phyloP scores from a whole-genome alignment of 2,888 invertebrate species.

The Synanthedon vespiformis region DNA sequence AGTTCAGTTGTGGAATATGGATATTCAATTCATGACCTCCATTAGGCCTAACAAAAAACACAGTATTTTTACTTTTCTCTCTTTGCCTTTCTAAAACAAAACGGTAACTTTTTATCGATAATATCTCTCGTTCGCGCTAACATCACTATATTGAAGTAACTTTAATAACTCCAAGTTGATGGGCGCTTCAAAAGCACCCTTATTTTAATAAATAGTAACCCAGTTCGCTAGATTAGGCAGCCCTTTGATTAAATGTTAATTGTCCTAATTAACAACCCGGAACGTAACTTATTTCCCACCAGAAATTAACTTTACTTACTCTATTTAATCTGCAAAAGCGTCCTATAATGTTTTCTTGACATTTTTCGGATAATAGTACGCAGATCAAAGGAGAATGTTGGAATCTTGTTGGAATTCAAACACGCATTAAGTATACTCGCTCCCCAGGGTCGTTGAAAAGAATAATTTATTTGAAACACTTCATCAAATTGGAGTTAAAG shows the following conservation, averaged over 20 bases:
- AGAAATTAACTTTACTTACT: background rate
- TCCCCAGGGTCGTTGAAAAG: too few relatives aligned
- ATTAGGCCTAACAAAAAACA: too few relatives aligned
- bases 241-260: slow-evolving; percentile 28
- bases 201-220: slow-evolving; percentile 5
- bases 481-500: too few relatives aligned
- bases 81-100: too few relatives aligned
- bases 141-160: background rate
- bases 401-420: too few relatives aligned
- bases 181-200: background rate
- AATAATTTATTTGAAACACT: too few relatives aligned
- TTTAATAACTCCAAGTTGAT: background rate
- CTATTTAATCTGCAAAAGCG: background rate
- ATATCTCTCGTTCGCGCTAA: background rate
- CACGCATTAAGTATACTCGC: too few relatives aligned
- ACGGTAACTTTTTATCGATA: too few relatives aligned
- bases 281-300: background rate
- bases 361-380: background rate
- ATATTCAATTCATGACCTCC: too few relatives aligned
- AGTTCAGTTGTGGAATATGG: too few relatives aligned
- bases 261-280: slow-evolving; percentile 3
- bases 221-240: slow-evolving; percentile 18
- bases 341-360: background rate
- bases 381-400: background rate
- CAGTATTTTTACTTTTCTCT: too few relatives aligned